Percentiles rank a stretch among this genome's conserved stretches.
phyloP scores from a whole-genome alignment of 1,140 invertebrate species.

The Odontomachus brunneus region DNA sequence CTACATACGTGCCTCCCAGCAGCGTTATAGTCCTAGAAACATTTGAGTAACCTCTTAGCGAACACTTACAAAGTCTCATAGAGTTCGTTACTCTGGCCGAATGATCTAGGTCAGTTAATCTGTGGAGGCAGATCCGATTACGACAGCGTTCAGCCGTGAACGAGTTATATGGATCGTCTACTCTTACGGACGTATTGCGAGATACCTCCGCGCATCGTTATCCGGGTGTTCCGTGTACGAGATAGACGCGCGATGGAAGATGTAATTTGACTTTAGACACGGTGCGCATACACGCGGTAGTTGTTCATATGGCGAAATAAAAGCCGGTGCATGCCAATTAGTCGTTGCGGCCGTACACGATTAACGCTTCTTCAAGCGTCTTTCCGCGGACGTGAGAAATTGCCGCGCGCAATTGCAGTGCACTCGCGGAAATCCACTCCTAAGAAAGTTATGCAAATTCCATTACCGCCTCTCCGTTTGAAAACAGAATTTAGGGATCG shows the following conservation, averaged over 20 bases:
- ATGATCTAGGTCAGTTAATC: slow-evolving; percentile 31
- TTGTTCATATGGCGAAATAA: slow-evolving; percentile 53
- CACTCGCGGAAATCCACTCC: not conserved
- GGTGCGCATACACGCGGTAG: not conserved
- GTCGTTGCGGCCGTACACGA: slow-evolving; percentile 67
- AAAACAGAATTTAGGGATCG: too few species aligned
- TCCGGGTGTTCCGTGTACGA: not conserved
- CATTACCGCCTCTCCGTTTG: too few species aligned
- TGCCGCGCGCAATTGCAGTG: not conserved
- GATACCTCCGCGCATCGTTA: not conserved
- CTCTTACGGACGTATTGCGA: not conserved
- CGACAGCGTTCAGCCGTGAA: not conserved
- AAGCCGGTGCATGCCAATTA: slow-evolving; percentile 70
- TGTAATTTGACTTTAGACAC: slow-evolving; percentile 41
- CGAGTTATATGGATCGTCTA: not conserved
- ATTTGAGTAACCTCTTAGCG: slow-evolving; percentile 3
- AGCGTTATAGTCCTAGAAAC: not conserved
- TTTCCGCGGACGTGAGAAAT: slow-evolving; percentile 20
- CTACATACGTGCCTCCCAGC: not conserved
- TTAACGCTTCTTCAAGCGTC: slow-evolving; percentile 64
- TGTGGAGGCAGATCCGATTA: slow-evolving; percentile 7
- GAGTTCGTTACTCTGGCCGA: not conserved
- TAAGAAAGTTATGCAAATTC: too few species aligned
- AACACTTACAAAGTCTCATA: not conserved
- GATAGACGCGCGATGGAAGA: slow-evolving; percentile 13